Evolutionary conservation across 2,888 invertebrate species (phyloP).

Genomic region (Anoplius nigerrimus): DNA sequence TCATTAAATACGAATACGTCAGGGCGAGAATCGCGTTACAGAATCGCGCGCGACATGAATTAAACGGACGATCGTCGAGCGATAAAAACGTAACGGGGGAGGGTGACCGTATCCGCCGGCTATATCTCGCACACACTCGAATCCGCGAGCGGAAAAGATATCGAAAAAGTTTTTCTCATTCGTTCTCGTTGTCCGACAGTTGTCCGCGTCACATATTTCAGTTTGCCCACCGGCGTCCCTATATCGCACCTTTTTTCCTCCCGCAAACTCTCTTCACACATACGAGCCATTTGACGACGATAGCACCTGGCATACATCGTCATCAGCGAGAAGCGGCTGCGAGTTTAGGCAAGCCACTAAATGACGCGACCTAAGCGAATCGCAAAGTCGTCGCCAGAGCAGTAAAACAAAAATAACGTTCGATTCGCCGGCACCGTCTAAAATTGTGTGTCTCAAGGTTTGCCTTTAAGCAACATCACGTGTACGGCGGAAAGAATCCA

Average conservation of each 20-base stretch:
- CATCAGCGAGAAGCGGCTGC: too few relatives aligned
- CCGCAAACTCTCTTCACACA: not conserved
- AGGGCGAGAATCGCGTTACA: too few relatives aligned
- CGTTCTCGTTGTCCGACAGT: conserved; percentile 45
- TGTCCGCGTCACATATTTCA: conserved; percentile 27
- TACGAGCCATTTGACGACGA: too few relatives aligned
- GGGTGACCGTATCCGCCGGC: too few relatives aligned
- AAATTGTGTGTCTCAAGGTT: conserved; percentile 36
- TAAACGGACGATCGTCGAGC: too few relatives aligned
- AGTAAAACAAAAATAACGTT: conserved; percentile 36
- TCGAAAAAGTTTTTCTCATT: conserved; percentile 44
- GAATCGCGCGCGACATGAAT: too few relatives aligned
- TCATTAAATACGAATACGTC: too few relatives aligned
- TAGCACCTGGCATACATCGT: too few relatives aligned
- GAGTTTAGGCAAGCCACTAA: too few relatives aligned
- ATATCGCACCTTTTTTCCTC: not conserved
- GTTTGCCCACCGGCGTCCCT: not conserved
- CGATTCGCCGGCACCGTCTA: conserved; percentile 18
- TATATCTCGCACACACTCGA: conserved; percentile 7
- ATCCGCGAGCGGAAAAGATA: conserved; percentile 20
- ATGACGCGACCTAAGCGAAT: too few relatives aligned
- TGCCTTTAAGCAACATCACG: conserved; percentile 29
- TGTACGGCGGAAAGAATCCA: conserved; percentile 18
- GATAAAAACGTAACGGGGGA: too few relatives aligned
- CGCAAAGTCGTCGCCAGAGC: conserved; percentile 8